Conservation (phyloP, 2,113 vertebrate species). For the Tilapia sparmanii region DNA sequence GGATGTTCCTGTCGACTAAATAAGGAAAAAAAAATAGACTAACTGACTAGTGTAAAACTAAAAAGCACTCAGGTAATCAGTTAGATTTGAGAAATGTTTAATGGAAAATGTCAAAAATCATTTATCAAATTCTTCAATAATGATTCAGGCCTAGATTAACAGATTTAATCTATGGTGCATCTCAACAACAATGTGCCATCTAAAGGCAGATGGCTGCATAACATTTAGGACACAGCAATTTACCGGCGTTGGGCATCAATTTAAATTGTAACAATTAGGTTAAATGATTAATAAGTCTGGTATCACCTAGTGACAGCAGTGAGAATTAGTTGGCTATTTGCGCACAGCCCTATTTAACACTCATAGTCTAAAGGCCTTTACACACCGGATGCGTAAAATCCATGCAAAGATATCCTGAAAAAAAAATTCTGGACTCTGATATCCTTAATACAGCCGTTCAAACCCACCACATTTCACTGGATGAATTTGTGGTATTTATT, state of each 20-base stretch:
- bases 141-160: background rate
- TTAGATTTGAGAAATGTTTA: background rate
- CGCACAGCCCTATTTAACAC: background rate
- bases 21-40: accelerated
- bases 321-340: background rate
- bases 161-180: background rate
- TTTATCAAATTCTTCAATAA: background rate
- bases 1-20: background rate
- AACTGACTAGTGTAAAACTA: background rate
- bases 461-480: background rate
- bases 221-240: background rate
- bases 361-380: background rate
- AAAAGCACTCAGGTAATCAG: background rate
- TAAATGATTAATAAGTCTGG: background rate
- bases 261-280: background rate
- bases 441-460: background rate
- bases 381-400: background rate
- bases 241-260: background rate
- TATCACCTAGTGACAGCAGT: background rate
- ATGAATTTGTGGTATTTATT: background rate
- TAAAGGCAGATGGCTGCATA: background rate
- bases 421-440: background rate
- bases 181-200: background rate
- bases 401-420: background rate
- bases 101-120: background rate